Percentiles rank a stretch among this genome's conserved stretches.
These are phyloP conservation scores for Papilio glaucus DNA, from an alignment of 1,140 invertebrate species.

Conservation along the genomic window DNA sequence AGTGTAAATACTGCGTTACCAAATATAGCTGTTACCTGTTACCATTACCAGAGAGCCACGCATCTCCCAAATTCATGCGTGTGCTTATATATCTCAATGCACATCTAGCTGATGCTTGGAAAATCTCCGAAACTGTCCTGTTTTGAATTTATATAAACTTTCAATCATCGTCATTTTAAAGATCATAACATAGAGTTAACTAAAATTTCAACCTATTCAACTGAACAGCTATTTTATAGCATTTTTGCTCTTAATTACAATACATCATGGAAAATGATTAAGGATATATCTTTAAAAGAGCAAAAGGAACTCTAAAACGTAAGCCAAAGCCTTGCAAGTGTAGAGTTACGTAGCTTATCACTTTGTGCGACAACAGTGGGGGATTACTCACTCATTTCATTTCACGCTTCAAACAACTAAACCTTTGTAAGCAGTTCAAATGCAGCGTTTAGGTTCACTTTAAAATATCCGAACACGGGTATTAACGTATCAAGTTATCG, in stretches of 20 bases:
- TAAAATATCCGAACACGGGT: neutral
- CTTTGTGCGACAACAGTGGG: conserved; percentile 28
- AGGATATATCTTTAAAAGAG: neutral
- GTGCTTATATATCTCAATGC: no score
- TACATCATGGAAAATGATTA: neutral
- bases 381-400: conserved; percentile 37
- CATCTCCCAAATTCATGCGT: no score
- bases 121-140: no score
- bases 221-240: no score
- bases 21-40: no score
- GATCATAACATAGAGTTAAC: no score
- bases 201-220: no score
- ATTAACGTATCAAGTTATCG: conserved; percentile 19
- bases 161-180: no score
- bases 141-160: no score
- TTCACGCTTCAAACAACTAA: conserved; percentile 37
- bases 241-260: conserved; percentile 3
- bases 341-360: conserved; percentile 32
- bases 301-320: conserved; percentile 14
- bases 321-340: conserved; percentile 20
- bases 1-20: no score
- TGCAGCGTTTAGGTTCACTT: conserved; percentile 12
- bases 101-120: no score
- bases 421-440: conserved; percentile 35
- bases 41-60: no score